phyloP scores from a whole-genome alignment of 2,888 invertebrate genomes.

The Sinotaia quadrata region DNA sequence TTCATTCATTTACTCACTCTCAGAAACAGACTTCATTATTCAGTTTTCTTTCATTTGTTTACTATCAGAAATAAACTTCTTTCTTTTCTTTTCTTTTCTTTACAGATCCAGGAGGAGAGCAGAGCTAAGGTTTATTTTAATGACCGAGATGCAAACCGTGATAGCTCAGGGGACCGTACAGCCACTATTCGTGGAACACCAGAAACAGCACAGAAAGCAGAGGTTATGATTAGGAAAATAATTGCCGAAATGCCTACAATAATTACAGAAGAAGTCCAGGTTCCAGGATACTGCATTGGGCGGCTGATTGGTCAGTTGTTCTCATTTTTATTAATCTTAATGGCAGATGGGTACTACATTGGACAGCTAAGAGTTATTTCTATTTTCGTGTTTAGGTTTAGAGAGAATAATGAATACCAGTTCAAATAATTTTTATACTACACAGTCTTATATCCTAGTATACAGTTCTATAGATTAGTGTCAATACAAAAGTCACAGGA shows the following conservation, averaged over 20 bases:
- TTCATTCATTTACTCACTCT: too few relatives aligned
- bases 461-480: too few relatives aligned
- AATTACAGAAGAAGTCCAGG: slow-evolving; percentile 79
- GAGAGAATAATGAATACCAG: too few relatives aligned
- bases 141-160: slow-evolving; percentile 69
- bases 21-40: neutral
- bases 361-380: too few relatives aligned
- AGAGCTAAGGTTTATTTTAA: slow-evolving; percentile 77
- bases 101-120: slow-evolving; percentile 80
- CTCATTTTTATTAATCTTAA: too few relatives aligned
- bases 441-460: too few relatives aligned
- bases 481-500: too few relatives aligned
- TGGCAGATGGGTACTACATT: too few relatives aligned
- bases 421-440: too few relatives aligned
- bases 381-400: too few relatives aligned
- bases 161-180: slow-evolving; percentile 74
- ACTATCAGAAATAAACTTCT: too few relatives aligned
- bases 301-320: slow-evolving; percentile 79
- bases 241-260: slow-evolving; percentile 80
- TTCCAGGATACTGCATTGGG: slow-evolving; percentile 80
- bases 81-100: neutral
- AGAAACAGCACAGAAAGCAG: slow-evolving; percentile 81
- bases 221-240: slow-evolving; percentile 79
- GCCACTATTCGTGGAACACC: slow-evolving; percentile 82
- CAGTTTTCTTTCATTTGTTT: neutral